phyloP scores from a whole-genome alignment of 2,888 invertebrate genomes.

The Drosophila yooni region DNA sequence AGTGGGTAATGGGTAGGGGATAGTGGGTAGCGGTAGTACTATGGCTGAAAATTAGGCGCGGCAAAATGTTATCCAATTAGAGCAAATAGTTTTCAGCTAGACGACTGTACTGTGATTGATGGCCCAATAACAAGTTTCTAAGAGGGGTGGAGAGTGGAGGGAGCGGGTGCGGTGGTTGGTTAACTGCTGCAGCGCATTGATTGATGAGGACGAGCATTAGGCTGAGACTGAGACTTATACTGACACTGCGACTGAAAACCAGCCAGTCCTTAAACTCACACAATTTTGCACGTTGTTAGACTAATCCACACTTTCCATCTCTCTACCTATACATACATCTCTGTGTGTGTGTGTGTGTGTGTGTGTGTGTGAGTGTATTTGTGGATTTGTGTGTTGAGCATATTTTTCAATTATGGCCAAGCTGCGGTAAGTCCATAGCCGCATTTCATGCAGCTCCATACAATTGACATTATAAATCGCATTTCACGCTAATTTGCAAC shows the following conservation, averaged over 20 bases:
- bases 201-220: constrained; percentile 39
- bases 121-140: constrained; percentile 38
- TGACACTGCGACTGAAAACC: background rate
- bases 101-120: constrained; percentile 62
- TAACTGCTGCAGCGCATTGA: constrained; percentile 23
- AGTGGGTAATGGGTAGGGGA: background rate
- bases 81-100: constrained; percentile 59
- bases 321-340: background rate
- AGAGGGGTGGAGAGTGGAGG: background rate
- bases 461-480: constrained; percentile 81
- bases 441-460: constrained; percentile 29
- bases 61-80: constrained; percentile 62
- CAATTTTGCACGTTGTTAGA: constrained; percentile 38
- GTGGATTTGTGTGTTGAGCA: constrained; percentile 36
- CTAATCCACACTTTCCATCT: constrained; percentile 74
- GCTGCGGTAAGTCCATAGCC: constrained; percentile 43
- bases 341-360: constrained; percentile 1
- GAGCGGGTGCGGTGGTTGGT: background rate
- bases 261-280: constrained; percentile 17
- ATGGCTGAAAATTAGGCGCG: constrained; percentile 60
- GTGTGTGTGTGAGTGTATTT: constrained; percentile 5
- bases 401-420: constrained; percentile 72
- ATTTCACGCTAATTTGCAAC: constrained; percentile 81
- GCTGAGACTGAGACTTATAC: background rate
- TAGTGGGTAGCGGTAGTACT: background rate